These are phyloP conservation scores for Dynastes maya DNA, from an alignment of 2,888 invertebrate genomes.

Conservation along the genomic window DNA sequence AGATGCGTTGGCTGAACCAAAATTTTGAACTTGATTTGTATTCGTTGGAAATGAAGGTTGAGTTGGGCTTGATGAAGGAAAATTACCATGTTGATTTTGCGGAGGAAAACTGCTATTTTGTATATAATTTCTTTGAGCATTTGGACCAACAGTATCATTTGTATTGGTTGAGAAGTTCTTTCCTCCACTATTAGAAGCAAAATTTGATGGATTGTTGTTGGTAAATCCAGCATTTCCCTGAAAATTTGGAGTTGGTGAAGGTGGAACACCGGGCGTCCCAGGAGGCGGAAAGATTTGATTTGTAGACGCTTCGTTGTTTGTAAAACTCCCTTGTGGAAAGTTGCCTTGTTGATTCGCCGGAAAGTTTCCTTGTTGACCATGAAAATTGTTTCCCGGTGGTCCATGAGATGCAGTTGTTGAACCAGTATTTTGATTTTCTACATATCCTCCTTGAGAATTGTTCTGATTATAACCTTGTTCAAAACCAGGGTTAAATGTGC, in stretches of 20 bases:
- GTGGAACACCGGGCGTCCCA: slow-evolving; percentile 14
- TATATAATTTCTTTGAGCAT: slow-evolving; percentile 20
- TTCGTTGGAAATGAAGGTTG: slow-evolving; percentile 15
- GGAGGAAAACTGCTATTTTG: slow-evolving; percentile 26
- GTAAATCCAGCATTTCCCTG: slow-evolving; percentile 26
- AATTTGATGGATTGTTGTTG: slow-evolving; percentile 28
- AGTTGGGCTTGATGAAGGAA: slow-evolving; percentile 38
- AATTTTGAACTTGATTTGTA: slow-evolving; percentile 32
- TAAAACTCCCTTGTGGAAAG: slow-evolving; percentile 36
- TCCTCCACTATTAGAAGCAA: slow-evolving; percentile 39
- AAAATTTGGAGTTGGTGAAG: slow-evolving; percentile 23
- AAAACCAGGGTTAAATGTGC: slow-evolving; percentile 20
- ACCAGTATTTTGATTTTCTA: neutral
- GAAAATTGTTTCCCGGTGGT: slow-evolving; percentile 11
- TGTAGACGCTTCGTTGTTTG: slow-evolving; percentile 11
- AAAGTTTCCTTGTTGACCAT: slow-evolving; percentile 31
- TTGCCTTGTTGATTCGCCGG: slow-evolving; percentile 25
- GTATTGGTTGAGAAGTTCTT: slow-evolving; percentile 37
- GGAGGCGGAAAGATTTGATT: slow-evolving; percentile 17
- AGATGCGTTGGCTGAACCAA: slow-evolving; percentile 48
- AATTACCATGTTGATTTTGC: slow-evolving; percentile 40
- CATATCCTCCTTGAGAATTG: slow-evolving; percentile 9
- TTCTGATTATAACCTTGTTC: slow-evolving; percentile 40
- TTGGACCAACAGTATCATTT: slow-evolving; percentile 15
- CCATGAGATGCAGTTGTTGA: slow-evolving; percentile 17